Conservation (phyloP, 2,888 invertebrate genomes). For the Ceramica pisi region DNA sequence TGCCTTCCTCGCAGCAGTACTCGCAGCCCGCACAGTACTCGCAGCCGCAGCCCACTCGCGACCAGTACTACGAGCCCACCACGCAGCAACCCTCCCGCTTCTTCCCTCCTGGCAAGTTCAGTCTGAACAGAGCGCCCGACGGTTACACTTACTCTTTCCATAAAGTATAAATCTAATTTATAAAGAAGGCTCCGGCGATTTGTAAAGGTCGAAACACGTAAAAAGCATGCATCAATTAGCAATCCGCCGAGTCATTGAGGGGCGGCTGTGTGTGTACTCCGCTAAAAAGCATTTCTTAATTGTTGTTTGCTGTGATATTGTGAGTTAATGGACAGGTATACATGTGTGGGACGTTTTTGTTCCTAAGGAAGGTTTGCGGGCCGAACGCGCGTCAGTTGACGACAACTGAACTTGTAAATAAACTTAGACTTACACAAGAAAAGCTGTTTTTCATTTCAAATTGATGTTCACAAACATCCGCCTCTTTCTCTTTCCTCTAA, state of each 20-base stretch:
- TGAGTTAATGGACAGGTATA: constrained; percentile 87
- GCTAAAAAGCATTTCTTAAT: constrained; percentile 87
- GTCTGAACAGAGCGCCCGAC: constrained; percentile 96
- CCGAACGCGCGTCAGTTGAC: constrained; percentile 76
- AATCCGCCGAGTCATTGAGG: constrained; percentile 86
- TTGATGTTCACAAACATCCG: constrained; percentile 10
- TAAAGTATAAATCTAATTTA: constrained; percentile 89
- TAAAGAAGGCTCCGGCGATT: constrained; percentile 80
- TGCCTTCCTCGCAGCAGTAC: constrained; percentile 83
- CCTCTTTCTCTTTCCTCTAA: not conserved
- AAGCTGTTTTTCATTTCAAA: constrained; percentile 51
- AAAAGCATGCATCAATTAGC: constrained; percentile 86
- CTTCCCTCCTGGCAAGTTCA: constrained; percentile 96
- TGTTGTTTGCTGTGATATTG: constrained; percentile 91
- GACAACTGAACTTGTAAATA: constrained; percentile 87
- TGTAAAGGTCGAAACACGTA: constrained; percentile 81
- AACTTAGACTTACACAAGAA: constrained; percentile 77
- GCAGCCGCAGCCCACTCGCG: constrained; percentile 72
- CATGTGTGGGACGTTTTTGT: constrained; percentile 82
- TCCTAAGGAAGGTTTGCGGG: constrained; percentile 76
- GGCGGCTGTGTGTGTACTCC: constrained; percentile 77
- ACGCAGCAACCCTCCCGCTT: constrained; percentile 94
- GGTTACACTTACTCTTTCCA: constrained; percentile 97
- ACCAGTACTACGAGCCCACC: constrained; percentile 90
- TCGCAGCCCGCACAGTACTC: constrained; percentile 77